A percentile compares a stretch with the other conserved stretches of the same genome.
These are phyloP conservation scores for Quadriops clusia DNA, from an alignment of 2,888 invertebrate species.

Conservation along the genomic window DNA sequence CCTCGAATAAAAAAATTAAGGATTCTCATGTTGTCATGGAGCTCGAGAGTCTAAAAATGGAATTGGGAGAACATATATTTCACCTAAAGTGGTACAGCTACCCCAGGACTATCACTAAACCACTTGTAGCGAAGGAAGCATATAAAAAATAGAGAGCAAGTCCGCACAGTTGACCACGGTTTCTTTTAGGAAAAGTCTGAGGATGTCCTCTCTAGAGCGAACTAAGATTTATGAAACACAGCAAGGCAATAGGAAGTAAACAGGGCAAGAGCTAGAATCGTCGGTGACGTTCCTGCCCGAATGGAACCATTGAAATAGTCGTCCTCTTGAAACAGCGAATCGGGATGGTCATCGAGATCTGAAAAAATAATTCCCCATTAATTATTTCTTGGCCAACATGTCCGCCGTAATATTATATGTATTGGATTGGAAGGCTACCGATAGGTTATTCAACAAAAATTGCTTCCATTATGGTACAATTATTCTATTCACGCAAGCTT, in stretches of 20 bases:
- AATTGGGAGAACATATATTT: constrained; percentile 1
- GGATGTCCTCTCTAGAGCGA: constrained; percentile 6
- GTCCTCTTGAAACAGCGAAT: constrained; percentile 27
- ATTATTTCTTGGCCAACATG: too few species aligned
- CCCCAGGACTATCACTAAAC: constrained; percentile 18
- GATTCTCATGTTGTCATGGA: too few species aligned
- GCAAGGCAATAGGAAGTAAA: constrained; percentile 22
- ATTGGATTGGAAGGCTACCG: too few species aligned
- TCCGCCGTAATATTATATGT: too few species aligned
- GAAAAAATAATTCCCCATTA: too few species aligned
- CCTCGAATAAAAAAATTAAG: too few species aligned
- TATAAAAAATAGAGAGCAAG: constrained; percentile 24
- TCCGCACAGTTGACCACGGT: constrained; percentile 6
- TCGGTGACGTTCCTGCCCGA: constrained; percentile 18
- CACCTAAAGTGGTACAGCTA: constrained; percentile 4
- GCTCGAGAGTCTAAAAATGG: neutral
- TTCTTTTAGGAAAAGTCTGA: constrained; percentile 4
- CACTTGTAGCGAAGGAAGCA: constrained; percentile 25
- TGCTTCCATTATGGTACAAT: too few species aligned
- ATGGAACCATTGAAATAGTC: constrained; percentile 23
- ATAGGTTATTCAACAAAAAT: too few species aligned
- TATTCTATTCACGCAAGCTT: too few species aligned
- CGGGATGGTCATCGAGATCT: constrained; percentile 26
- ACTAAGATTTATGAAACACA: constrained; percentile 27
- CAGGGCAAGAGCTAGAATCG: constrained; percentile 20